Percentiles rank a stretch among this genome's conserved stretches.
phyloP scores from a whole-genome alignment of 2,888 invertebrate genomes.

The Drosophila multiciliata region DNA sequence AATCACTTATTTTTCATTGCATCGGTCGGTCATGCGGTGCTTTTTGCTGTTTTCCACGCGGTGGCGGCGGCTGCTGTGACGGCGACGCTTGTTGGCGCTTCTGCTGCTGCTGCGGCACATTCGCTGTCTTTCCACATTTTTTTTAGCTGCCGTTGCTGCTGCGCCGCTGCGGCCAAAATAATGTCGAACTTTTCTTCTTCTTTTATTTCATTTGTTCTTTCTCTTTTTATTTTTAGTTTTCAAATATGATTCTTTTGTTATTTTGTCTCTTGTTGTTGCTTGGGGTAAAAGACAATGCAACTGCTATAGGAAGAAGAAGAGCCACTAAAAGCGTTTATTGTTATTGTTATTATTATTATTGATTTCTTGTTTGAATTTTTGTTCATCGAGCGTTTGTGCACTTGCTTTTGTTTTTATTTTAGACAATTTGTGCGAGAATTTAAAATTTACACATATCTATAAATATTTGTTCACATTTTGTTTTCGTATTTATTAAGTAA shows the following conservation, averaged over 20 bases:
- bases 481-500: constrained; percentile 59
- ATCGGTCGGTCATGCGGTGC: constrained; percentile 59
- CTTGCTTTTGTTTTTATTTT: constrained; percentile 18
- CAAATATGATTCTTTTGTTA: constrained; percentile 11
- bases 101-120: constrained; percentile 49
- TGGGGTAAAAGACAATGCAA: constrained; percentile 21
- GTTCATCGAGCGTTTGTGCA: constrained; percentile 39
- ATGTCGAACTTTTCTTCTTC: constrained; percentile 14
- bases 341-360: constrained; percentile 71
- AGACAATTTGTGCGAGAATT: constrained; percentile 17
- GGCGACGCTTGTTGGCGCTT: constrained; percentile 52
- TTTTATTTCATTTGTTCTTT: constrained; percentile 11
- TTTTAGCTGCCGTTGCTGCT: constrained; percentile 17
- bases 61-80: constrained; percentile 58
- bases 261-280: constrained; percentile 13
- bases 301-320: constrained; percentile 29
- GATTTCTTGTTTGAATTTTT: constrained; percentile 53
- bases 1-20: constrained; percentile 47
- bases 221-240: constrained; percentile 24
- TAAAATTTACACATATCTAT: constrained; percentile 17
- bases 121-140: constrained; percentile 51
- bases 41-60: constrained; percentile 62
- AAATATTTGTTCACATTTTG: constrained; percentile 33
- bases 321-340: constrained; percentile 33
- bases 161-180: constrained; percentile 26